phyloP scores from a whole-genome alignment of 2,888 invertebrate species.

The Andrena camellia region DNA sequence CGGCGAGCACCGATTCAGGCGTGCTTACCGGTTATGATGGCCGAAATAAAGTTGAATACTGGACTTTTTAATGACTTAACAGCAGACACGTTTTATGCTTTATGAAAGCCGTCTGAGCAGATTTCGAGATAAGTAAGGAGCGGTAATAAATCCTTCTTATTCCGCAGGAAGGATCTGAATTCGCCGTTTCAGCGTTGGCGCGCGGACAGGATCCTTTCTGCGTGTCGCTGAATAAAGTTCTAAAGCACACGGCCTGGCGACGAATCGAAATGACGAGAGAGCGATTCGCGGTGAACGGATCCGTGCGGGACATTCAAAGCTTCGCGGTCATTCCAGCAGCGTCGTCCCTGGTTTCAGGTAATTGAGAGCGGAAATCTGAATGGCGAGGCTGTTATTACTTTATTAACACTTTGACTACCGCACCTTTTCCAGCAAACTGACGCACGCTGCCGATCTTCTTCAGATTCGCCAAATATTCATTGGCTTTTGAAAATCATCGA shows the following conservation, averaged over 20 bases:
- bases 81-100: constrained; percentile 59
- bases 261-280: neutral
- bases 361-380: too few relatives aligned
- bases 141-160: constrained; percentile 54
- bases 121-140: constrained; percentile 57
- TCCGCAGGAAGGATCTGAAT: constrained; percentile 36
- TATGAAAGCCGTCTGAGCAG: constrained; percentile 57
- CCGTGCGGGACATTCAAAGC: neutral
- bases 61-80: constrained; percentile 57
- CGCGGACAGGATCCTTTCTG: neutral
- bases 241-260: neutral
- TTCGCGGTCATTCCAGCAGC: neutral
- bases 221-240: neutral
- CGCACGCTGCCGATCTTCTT: too few relatives aligned
- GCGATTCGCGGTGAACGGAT: neutral
- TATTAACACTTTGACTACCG: too few relatives aligned
- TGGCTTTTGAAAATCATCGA: too few relatives aligned
- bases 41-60: constrained; percentile 26
- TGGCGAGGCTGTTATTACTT: too few relatives aligned
- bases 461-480: too few relatives aligned
- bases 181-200: constrained; percentile 9
- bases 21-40: constrained; percentile 16
- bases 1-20: neutral
- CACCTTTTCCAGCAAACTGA: too few relatives aligned
- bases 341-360: too few relatives aligned